A percentile compares a stretch with the other conserved stretches of the same genome.
Evolutionary conservation across 1,140 invertebrate genomes (phyloP).

Genomic region (Lepidostoma basale): DNA sequence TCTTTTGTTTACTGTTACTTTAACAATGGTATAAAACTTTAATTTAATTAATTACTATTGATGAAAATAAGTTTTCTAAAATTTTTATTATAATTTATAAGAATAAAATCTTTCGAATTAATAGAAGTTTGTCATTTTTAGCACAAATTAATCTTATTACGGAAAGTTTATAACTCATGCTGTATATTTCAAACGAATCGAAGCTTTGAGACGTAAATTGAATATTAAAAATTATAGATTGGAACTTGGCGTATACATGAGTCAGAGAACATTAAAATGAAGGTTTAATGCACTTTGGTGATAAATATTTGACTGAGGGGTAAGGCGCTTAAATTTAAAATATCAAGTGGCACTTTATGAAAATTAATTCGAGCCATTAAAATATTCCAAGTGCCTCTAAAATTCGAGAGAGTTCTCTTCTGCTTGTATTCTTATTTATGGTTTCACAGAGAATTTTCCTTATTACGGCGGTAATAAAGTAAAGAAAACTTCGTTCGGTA

Average conservation of each 20-base stretch:
- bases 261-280: background rate
- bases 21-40: background rate
- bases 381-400: conserved; percentile 18
- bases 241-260: background rate
- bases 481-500: conserved; percentile 15
- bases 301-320: conserved; percentile 11
- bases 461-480: conserved; percentile 15
- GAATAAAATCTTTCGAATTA: no score
- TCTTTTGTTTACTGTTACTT: background rate
- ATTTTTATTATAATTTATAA: no score
- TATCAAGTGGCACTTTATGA: conserved; percentile 20
- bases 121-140: no score
- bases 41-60: background rate
- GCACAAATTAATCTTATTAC: no score
- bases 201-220: background rate
- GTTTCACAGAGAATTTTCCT: conserved; percentile 6
- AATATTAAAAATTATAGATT: conserved; percentile 16
- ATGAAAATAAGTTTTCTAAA: no score
- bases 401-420: background rate
- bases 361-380: conserved; percentile 23
- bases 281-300: conserved; percentile 12
- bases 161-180: no score
- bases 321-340: conserved; percentile 14
- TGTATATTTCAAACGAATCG: no score
- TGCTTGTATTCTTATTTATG: conserved; percentile 15